phyloP scores from a whole-genome alignment of 2,113 vertebrate species.

The Gracilinanus agilis region DNA sequence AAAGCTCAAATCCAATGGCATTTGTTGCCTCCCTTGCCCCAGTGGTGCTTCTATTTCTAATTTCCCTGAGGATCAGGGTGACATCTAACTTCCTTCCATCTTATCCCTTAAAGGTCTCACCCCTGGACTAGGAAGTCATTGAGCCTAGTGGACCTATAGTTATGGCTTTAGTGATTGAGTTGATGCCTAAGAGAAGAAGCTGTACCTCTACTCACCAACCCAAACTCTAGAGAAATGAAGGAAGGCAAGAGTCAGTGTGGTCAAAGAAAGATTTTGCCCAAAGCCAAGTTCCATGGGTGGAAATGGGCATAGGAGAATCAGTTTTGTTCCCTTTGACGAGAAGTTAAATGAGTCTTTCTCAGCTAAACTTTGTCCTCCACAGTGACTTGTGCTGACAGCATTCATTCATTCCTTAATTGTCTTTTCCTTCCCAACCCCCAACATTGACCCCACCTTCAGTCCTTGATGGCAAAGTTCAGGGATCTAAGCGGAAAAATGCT shows the following conservation, averaged over 20 bases:
- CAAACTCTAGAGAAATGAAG: not conserved
- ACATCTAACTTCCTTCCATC: not conserved
- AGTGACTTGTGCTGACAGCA: too few relatives aligned
- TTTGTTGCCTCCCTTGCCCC: not conserved
- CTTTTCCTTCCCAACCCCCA: too few relatives aligned
- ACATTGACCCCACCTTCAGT: too few relatives aligned
- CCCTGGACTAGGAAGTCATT: not conserved
- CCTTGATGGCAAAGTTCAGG: too few relatives aligned
- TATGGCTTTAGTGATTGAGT: not conserved
- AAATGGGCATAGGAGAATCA: not conserved
- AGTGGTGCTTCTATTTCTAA: not conserved
- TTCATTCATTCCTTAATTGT: too few relatives aligned
- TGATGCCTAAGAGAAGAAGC: not conserved
- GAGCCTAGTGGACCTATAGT: too few relatives aligned
- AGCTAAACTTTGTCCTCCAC: too few relatives aligned
- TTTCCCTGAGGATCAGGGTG: not conserved
- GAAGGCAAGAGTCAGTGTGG: not conserved
- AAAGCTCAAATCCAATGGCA: too few relatives aligned
- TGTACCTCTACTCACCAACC: not conserved
- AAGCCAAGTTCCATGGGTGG: not conserved
- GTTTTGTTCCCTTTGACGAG: not conserved
- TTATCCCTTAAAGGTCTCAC: not conserved
- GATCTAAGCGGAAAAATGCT: too few relatives aligned
- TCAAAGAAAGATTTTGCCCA: not conserved
- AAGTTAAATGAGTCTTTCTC: not conserved